These are phyloP conservation scores for Rhodinocichla rosea DNA, from an alignment of 2,113 vertebrate species.

Conservation along the genomic window DNA sequence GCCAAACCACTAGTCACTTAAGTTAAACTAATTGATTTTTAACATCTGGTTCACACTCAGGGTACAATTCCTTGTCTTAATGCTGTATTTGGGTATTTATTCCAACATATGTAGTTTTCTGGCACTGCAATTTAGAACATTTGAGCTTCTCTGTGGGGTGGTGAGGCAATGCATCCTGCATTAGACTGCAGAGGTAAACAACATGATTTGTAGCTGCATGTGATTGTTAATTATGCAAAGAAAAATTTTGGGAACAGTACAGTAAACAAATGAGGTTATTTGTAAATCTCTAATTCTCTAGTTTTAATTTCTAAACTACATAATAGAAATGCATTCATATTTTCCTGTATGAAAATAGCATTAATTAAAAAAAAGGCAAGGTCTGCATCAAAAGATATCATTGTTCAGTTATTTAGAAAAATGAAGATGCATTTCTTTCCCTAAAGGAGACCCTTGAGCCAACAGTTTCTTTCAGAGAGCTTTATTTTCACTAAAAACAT, in stretches of 20 bases:
- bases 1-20: background rate
- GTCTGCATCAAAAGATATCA: background rate
- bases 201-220: background rate
- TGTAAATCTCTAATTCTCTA: background rate
- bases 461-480: background rate
- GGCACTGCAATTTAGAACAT: background rate
- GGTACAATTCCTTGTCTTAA: background rate
- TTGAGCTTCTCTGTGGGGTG: background rate
- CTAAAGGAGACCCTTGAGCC: background rate
- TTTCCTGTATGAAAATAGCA: background rate
- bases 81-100: background rate
- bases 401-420: background rate
- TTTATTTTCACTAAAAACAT: constrained; percentile 5
- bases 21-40: background rate
- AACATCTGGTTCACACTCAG: background rate
- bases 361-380: background rate
- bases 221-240: background rate
- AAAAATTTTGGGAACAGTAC: background rate
- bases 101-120: background rate
- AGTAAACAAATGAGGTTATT: background rate
- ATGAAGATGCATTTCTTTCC: background rate
- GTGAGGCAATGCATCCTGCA: background rate
- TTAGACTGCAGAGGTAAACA: background rate
- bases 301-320: background rate
- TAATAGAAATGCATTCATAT: background rate